Conservation (phyloP, 2,113 vertebrate genomes). For the Cranoglanis bouderius region DNA sequence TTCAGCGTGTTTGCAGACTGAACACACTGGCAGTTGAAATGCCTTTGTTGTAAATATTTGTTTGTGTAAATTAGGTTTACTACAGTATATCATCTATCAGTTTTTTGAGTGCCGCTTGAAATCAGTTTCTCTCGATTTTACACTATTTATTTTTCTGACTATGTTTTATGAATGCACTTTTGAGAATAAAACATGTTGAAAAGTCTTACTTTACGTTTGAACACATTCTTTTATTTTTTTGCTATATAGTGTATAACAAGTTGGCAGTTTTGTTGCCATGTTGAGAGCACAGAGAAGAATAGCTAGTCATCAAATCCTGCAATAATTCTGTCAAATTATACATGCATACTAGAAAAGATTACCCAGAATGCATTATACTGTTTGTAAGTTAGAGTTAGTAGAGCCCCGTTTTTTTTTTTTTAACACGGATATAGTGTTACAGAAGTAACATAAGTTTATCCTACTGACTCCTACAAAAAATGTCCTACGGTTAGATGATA, state of each 20-base stretch:
- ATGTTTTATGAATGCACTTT: constrained; percentile 32
- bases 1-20: neutral
- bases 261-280: neutral
- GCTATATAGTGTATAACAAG: neutral
- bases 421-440: neutral
- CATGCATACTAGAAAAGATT: neutral
- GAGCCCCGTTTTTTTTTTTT: neutral
- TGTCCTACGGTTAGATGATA: neutral
- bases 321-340: neutral
- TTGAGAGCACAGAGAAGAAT: neutral
- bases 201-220: neutral
- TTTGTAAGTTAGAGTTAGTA: neutral
- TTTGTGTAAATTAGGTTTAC: neutral
- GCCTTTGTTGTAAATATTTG: constrained; percentile 11
- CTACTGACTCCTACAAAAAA: neutral
- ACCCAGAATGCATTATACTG: neutral
- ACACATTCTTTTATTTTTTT: neutral
- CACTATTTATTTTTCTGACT: constrained; percentile 15
- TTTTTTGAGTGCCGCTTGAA: neutral
- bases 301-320: neutral
- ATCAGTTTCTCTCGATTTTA: constrained; percentile 12
- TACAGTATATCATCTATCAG: neutral
- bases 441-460: neutral
- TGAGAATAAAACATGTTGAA: constrained; percentile 35
- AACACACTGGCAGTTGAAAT: neutral